Evolutionary conservation across 2,113 vertebrate species (phyloP), one percentile per base, ranked within the genome.

Genomic region (Electrona antarctica): DNA sequence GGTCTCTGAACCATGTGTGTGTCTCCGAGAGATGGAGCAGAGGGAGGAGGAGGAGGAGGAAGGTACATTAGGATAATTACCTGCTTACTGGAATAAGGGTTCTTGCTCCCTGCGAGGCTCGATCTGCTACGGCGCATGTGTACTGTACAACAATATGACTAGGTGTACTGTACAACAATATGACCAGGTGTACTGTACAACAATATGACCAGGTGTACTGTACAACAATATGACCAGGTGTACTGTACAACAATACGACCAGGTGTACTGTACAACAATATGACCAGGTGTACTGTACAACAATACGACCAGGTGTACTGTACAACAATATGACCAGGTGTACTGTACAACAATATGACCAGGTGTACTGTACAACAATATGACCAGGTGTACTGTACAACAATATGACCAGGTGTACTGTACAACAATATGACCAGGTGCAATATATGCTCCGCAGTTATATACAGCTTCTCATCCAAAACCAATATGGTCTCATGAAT

Each of bases 51-150:
- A 89, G 83, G 79, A 78, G 74, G 64, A 81, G 78, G 88, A 89
- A 83, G 85, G 81, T 89, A 84, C 82, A 90, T 89, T 88, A 87
- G 86, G 81, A 84, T 91, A 90, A 91, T 89, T 88, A 89, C 87
- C 82, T 89, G 84, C 73, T 78, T 74, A 78, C 74, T 41, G 33
- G 33, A 6, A 4, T 33, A 4, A 6, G 33, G 33, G 33, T 3
- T 73, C 79, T 71, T 67, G 69, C 82, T 87, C 85, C 78, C 80
- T 80, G 77, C 76, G 64, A 75, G 69, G 74, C 59, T 76, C 59
- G 41, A 74, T 80, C 33, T 63, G 73, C 10, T 9, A 73, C 73
- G 77, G 61, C 78, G 57, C 48, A 48, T 61, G 56, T 41, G 3
- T 46, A 13, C 60, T 41, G 3, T 46, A 13, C 60, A 61, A 41